phyloP scores from a whole-genome alignment of 2,113 vertebrate genomes.

The Engystomops pustulosus region DNA sequence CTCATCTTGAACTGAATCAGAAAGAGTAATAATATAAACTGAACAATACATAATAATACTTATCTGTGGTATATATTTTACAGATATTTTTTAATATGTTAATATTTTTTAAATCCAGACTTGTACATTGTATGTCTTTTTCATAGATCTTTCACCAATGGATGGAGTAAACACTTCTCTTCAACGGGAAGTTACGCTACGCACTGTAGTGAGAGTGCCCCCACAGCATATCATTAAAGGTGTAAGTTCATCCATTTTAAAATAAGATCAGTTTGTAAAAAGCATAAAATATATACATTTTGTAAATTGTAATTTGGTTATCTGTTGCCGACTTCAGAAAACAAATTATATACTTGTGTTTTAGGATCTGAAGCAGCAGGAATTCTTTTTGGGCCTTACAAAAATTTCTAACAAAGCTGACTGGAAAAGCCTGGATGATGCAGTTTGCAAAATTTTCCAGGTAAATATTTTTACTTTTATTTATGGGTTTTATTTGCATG shows the following conservation, averaged over 20 bases:
- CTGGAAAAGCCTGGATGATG: slow-evolving; percentile 89
- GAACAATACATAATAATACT: too few relatives aligned
- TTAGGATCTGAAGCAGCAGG: slow-evolving; percentile 88
- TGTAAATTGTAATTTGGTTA: background rate
- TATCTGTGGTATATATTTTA: too few relatives aligned
- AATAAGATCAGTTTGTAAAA: background rate
- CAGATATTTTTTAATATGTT: too few relatives aligned
- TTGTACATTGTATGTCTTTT: background rate
- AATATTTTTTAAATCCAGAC: too few relatives aligned
- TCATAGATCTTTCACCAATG: slow-evolving; percentile 83
- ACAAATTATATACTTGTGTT: background rate
- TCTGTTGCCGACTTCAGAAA: background rate
- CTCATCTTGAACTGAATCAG: too few relatives aligned
- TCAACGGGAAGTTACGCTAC: slow-evolving; percentile 76
- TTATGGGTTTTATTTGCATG: background rate
- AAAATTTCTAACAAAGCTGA: slow-evolving; percentile 80
- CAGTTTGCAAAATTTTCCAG: slow-evolving; percentile 86
- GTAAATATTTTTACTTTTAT: slow-evolving; percentile 71
- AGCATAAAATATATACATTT: too few relatives aligned
- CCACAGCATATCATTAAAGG: slow-evolving; percentile 89
- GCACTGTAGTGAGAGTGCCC: slow-evolving; percentile 81
- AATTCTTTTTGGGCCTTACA: slow-evolving; percentile 88
- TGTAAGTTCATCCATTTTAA: slow-evolving; percentile 71
- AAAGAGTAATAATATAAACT: too few relatives aligned
- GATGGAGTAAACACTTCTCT: slow-evolving; percentile 76